Evolutionary conservation across 2,797 vertebrate species (phyloP), one percentile per base, ranked within the genome.

Genomic region (Paramormyrops hopkinsi): DNA sequence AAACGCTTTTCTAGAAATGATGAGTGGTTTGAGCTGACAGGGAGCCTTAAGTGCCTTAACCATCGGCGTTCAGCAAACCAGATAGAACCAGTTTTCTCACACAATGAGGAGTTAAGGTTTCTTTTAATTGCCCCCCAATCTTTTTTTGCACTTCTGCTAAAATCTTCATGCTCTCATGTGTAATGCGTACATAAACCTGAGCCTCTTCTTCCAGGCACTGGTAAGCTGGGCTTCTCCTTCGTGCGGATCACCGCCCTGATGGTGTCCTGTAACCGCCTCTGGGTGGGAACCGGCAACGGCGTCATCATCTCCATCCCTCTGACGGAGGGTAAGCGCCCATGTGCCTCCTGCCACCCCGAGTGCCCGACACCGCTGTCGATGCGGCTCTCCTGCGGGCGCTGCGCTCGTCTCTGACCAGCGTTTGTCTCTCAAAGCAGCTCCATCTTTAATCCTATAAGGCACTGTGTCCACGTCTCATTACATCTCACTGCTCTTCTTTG

Each of bases 231-330:
- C 91, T 99, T 99, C 96, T 99, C 99, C 0, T 99, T 99, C 90
- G 98, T 99, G 91, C 96, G 99, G 93, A 99, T 99, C 95, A 99
- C 98, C 2, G 98, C 99, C 73, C 96, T 99, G 91, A 98, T 97
- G 97, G 97, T 99, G 94, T 99, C 98, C 2, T 97, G 97, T 91
- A 97, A 95, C 90, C 98, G 98, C 22, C 95, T 99, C 90, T 99
- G 98, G 99, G 97, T 99, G 50, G 98, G 98, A 90, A 99, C 99
- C 2, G 98, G 99, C 91, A 99, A 99, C 2, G 98, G 98, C 90
- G 98, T 99, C 94, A 98, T 99, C 95, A 98, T 99, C 95, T 99
- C 98, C 93, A 98, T 99, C 94, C 99, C 99, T 89, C 93, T 99
- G 90, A 97, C 97, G 88, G 98, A 99, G 91, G 96, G 98, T 99